Evolutionary conservation across 1,140 invertebrate species (phyloP).

Genomic region (Zeugodacus cucurbitae): DNA sequence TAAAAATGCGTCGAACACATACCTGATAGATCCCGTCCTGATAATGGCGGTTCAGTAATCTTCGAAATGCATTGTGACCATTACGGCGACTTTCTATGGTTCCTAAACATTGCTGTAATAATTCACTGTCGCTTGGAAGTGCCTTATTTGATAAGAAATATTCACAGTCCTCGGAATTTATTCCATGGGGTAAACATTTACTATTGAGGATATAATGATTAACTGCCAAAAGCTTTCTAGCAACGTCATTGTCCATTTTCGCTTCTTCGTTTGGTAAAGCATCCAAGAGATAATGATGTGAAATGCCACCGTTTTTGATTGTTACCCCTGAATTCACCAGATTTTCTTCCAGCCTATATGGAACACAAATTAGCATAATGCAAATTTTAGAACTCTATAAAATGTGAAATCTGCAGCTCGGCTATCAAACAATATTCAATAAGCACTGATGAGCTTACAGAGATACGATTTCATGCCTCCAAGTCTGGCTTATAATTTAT

Average conservation of each 20-base stretch:
- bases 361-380: background rate
- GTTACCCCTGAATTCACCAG: conserved; percentile 52
- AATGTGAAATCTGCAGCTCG: too few relatives aligned
- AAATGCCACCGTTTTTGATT: conserved; percentile 58
- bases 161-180: conserved; percentile 49
- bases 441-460: too few relatives aligned
- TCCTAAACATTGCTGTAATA: conserved; percentile 49
- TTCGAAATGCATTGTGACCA: conserved; percentile 55
- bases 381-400: too few relatives aligned
- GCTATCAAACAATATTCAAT: too few relatives aligned
- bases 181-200: conserved; percentile 49
- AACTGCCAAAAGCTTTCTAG: conserved; percentile 56
- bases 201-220: conserved; percentile 55
- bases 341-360: conserved; percentile 54
- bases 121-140: background rate
- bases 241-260: conserved; percentile 54
- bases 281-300: conserved; percentile 56
- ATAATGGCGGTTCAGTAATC: conserved; percentile 55
- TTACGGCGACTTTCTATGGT: conserved; percentile 45
- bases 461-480: too few relatives aligned
- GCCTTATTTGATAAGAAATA: background rate
- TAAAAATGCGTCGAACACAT: background rate
- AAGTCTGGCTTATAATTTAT: too few relatives aligned
- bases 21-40: conserved; percentile 58
- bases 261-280: conserved; percentile 54